These are phyloP conservation scores for Plectropomus leopardus DNA, from an alignment of 2,113 vertebrate genomes.

Conservation along the genomic window DNA sequence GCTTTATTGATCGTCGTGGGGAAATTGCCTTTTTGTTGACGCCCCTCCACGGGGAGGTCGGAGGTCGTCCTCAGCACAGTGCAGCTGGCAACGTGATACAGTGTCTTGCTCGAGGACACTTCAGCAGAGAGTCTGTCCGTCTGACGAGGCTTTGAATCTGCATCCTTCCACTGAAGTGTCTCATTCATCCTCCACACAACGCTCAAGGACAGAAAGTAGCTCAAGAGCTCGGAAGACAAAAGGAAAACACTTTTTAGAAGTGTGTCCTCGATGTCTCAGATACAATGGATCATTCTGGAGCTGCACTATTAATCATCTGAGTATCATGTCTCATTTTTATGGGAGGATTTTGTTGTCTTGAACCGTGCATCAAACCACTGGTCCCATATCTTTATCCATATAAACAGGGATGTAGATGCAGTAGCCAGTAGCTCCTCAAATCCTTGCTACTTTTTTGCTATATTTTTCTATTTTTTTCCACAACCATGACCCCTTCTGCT, in stretches of 20 bases:
- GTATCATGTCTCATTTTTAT: background rate
- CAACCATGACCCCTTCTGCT: no score
- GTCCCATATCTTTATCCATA: no score
- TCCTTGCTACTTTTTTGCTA: no score
- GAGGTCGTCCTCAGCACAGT: background rate
- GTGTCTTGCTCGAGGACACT: conserved; percentile 29
- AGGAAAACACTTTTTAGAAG: background rate
- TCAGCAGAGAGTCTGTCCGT: background rate
- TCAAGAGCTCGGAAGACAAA: background rate
- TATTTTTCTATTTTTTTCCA: no score
- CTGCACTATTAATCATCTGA: background rate
- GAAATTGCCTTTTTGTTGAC: conserved; percentile 17
- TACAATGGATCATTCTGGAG: background rate
- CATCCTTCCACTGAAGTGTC: background rate
- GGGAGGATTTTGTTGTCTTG: no score
- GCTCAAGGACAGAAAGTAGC: background rate
- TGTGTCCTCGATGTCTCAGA: background rate
- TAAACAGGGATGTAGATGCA: no score
- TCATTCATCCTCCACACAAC: background rate
- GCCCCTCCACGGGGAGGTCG: conserved; percentile 10
- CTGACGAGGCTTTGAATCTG: conserved; percentile 8
- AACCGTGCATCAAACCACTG: background rate
- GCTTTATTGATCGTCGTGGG: conserved; percentile 47
- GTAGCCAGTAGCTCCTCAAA: no score
- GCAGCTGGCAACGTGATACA: background rate